Evolutionary conservation across 2,888 invertebrate species (phyloP), one percentile per base, ranked within the genome.

Genomic region (Drosophila eohydei): DNA sequence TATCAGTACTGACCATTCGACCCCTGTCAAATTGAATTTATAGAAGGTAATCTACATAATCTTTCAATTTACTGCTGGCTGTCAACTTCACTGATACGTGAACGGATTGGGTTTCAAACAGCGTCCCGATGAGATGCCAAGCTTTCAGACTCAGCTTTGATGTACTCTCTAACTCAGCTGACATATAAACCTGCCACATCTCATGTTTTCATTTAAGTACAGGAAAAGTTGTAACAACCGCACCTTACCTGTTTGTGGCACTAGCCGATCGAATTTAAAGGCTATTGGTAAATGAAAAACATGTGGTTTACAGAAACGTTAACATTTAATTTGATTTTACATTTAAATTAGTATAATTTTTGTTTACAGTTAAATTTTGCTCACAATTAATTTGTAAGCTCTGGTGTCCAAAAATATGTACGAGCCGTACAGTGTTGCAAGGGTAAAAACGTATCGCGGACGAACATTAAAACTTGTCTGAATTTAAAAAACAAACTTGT

Each of bases 61-160:
- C 50, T 78, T 77, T 81, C 78, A 79, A 72, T 79, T 81, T 70
- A 11, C 48, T n/a, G 74, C 28, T 65, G 40, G 34, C 75, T 62
- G 68, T 66, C 69, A 69, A 44, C 48, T 65, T 65, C 46, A 66
- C 54, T 14, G 30, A 14, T 21, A 75, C 80, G 79, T 66, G 80
- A 70, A 74, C 14, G 62, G 74, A 73, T 74, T 69, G 68, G 38
- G 14, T 40, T 43, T 48, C 52, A 30, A 64, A 48, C 52, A 57
- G 51, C 58, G 77, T 64, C 60, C n/a, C 46, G 71, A 65, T 78
- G 69, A 81, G 78, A 74, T 77, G 40, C 30, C 36, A 58, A 40
- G 30, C 58, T 41, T 12, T 28, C 38, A 26, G 41, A 16, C 28
- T 48, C 4, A 9, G 57, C 64, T 55, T 68, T 75, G 75, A 73